Conservation (phyloP, 2,113 vertebrate genomes). For the Chunga burmeisteri region DNA sequence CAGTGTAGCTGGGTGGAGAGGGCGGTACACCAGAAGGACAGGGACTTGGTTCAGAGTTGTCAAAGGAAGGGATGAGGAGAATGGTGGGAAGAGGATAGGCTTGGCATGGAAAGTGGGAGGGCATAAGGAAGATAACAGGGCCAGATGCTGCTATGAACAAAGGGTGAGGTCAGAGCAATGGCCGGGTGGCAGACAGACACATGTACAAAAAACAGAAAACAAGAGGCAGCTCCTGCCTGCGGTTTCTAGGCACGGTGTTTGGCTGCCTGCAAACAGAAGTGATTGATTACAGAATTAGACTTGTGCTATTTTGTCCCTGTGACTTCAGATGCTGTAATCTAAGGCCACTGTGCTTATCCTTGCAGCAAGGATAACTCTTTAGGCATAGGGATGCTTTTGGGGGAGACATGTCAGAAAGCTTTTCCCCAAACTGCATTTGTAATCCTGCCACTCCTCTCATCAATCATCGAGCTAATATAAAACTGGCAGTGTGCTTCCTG, state of each 20-base stretch:
- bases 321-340: constrained; percentile 53
- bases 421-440: not conserved
- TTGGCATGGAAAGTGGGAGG: constrained; percentile 37
- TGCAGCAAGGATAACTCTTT: not conserved
- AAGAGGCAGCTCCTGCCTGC: not conserved
- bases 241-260: not conserved
- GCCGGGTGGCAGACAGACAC: not conserved
- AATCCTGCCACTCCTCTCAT: constrained; percentile 59
- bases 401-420: not conserved
- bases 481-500: constrained; percentile 36
- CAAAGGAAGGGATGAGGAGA: constrained; percentile 13
- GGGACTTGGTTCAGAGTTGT: not conserved
- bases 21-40: not conserved
- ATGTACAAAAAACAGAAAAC: not conserved
- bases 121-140: not conserved
- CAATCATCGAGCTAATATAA: not conserved
- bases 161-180: constrained; percentile 9
- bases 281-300: constrained; percentile 35
- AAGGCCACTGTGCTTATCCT: constrained; percentile 1
- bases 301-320: constrained; percentile 48
- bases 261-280: not conserved
- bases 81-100: constrained; percentile 16
- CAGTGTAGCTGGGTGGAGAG: not conserved
- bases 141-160: not conserved
- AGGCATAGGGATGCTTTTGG: not conserved